A percentile compares a stretch with the other conserved stretches of the same genome.
phyloP scores from a whole-genome alignment of 2,113 vertebrate genomes.

The Apodemus speciosus region DNA sequence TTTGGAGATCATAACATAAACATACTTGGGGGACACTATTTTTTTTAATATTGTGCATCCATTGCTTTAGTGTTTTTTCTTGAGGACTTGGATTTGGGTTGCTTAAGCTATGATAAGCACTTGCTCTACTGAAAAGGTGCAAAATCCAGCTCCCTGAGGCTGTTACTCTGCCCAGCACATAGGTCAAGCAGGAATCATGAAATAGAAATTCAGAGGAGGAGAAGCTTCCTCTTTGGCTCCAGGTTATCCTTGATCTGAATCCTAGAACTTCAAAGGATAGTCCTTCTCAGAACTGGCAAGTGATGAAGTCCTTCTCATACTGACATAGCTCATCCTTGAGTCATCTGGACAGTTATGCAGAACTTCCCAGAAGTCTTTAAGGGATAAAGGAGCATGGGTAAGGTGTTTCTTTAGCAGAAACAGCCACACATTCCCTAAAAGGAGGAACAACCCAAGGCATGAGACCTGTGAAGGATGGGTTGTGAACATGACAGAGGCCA shows the following conservation, averaged over 20 bases:
- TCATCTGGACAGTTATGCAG: not conserved
- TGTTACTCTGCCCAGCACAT: not conserved
- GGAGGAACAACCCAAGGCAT: not conserved
- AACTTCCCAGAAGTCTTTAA: not conserved
- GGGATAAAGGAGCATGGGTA: too few relatives aligned
- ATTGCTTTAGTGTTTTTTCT: not conserved
- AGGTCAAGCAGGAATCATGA: not conserved
- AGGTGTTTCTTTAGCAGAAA: not conserved
- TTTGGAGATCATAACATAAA: not conserved
- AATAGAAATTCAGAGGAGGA: not conserved
- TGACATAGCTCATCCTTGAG: not conserved
- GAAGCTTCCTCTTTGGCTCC: not conserved
- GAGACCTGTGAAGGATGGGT: fast-evolving
- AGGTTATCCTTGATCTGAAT: not conserved
- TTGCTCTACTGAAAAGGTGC: not conserved
- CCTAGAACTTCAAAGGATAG: not conserved
- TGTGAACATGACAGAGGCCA: not conserved
- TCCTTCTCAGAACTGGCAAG: not conserved
- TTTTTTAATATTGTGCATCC: not conserved
- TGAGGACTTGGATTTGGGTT: not conserved
- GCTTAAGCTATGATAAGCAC: not conserved
- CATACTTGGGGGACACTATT: too few relatives aligned
- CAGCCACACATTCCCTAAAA: not conserved
- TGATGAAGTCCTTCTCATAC: too few relatives aligned
- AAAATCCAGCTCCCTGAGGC: not conserved